Evolutionary conservation across 2,113 vertebrate species (phyloP).

Genomic region (Anolis sagrei): DNA sequence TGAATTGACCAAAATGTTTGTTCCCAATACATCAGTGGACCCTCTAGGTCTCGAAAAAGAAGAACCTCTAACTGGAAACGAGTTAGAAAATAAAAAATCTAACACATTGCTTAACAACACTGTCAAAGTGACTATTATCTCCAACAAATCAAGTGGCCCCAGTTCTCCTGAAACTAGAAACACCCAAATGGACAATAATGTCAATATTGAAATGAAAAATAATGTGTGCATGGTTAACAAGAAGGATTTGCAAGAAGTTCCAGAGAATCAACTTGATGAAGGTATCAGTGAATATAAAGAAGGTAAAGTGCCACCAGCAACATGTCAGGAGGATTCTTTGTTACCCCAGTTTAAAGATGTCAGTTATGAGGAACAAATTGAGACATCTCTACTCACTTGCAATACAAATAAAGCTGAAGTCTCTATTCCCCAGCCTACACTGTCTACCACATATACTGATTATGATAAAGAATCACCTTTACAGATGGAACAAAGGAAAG

Average conservation of each 20-base stretch:
- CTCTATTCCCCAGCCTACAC: slow-evolving; percentile 13
- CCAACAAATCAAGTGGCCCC: slow-evolving; percentile 13
- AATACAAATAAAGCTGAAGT: slow-evolving; percentile 56
- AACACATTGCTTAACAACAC: background rate
- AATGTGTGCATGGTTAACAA: background rate
- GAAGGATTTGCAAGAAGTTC: slow-evolving; percentile 5
- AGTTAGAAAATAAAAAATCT: slow-evolving; percentile 12
- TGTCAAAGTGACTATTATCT: background rate
- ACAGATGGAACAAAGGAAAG: slow-evolving; percentile 44
- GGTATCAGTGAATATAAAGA: slow-evolving; percentile 1
- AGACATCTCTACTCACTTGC: slow-evolving; percentile 46
- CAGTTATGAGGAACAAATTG: slow-evolving; percentile 47
- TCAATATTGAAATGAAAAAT: slow-evolving; percentile 27
- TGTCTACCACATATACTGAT: slow-evolving; percentile 25
- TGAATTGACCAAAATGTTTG: slow-evolving; percentile 1
- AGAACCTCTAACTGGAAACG: slow-evolving; percentile 19
- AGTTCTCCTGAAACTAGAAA: slow-evolving; percentile 37
- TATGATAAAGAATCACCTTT: slow-evolving; percentile 35
- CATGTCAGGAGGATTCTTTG: background rate
- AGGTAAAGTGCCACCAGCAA: background rate
- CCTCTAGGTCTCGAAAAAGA: background rate
- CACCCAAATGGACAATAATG: background rate
- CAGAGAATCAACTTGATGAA: slow-evolving; percentile 42
- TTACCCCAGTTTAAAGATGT: slow-evolving; percentile 42
- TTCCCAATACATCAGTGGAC: slow-evolving; percentile 6